These are phyloP conservation scores for Macrocentrus cingulum DNA, from an alignment of 1,140 invertebrate genomes.

Conservation along the genomic window DNA sequence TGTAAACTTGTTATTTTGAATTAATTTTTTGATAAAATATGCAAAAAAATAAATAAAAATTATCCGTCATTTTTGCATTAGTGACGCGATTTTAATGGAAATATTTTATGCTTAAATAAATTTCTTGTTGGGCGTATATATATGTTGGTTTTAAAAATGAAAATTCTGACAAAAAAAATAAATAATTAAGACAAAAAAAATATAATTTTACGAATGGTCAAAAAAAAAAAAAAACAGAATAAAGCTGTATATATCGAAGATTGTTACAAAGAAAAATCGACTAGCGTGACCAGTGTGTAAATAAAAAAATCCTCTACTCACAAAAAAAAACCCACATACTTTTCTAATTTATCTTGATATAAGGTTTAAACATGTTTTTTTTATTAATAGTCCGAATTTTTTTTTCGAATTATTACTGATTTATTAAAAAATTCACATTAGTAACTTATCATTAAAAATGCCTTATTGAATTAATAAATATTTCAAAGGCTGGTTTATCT, in stretches of 20 bases:
- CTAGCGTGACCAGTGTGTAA: slow-evolving; percentile 32
- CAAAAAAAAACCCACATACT: not conserved
- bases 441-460: slow-evolving; percentile 55
- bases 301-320: slow-evolving; percentile 33
- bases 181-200: slow-evolving; percentile 2
- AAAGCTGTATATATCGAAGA: slow-evolving; percentile 32
- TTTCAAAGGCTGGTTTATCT: slow-evolving; percentile 38
- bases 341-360: not conserved
- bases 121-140: not conserved
- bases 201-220: slow-evolving; percentile 32
- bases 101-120: too few relatives aligned
- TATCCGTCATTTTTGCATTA: too few relatives aligned
- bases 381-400: not conserved
- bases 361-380: not conserved
- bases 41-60: too few relatives aligned
- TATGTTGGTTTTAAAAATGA: not conserved
- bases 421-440: slow-evolving; percentile 58
- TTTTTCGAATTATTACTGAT: slow-evolving; percentile 44
- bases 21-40: too few relatives aligned
- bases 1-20: too few relatives aligned
- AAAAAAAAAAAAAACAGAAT: slow-evolving; percentile 23
- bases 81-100: too few relatives aligned
- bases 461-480: slow-evolving; percentile 55
- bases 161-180: not conserved
- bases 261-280: slow-evolving; percentile 34